Evolutionary conservation across 2,888 invertebrate genomes (phyloP).

Genomic region (Cosmorhoe ocellata): DNA sequence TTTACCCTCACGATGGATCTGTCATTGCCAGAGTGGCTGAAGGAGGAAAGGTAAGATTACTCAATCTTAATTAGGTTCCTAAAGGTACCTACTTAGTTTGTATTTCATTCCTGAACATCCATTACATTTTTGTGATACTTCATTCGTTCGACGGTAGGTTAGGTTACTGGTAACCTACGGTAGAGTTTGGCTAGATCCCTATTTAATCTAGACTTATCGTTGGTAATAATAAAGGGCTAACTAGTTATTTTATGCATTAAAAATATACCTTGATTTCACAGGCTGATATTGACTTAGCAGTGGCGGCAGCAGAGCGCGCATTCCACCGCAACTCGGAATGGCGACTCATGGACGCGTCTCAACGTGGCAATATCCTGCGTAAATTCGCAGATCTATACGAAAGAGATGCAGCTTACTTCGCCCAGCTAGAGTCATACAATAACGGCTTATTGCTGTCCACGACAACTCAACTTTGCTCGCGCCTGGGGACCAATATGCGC

Average conservation of each 20-base stretch:
- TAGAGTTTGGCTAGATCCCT: no score
- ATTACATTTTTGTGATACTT: no score
- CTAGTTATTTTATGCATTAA: no score
- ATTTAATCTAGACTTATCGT: no score
- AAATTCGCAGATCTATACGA: constrained; percentile 90
- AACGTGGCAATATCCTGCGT: constrained; percentile 87
- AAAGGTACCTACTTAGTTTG: no score
- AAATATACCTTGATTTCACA: no score
- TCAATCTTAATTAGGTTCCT: no score
- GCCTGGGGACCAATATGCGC: constrained; percentile 82
- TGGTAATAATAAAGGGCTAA: no score
- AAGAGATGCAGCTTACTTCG: constrained; percentile 87
- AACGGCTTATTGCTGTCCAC: constrained; percentile 86
- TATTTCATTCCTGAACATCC: no score
- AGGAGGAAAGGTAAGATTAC: constrained; percentile 86
- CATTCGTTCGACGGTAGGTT: no score
- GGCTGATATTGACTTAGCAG: constrained; percentile 89
- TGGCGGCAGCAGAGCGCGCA: constrained; percentile 87
- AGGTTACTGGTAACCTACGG: no score
- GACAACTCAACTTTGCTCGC: constrained; percentile 75
- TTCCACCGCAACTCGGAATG: constrained; percentile 87
- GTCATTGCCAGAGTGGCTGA: constrained; percentile 90
- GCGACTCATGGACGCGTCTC: constrained; percentile 91
- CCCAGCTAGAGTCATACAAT: constrained; percentile 93
- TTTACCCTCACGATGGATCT: constrained; percentile 84